These are phyloP conservation scores for Eurypyga helias DNA, from an alignment of 2,113 vertebrate genomes.

Conservation along the genomic window DNA sequence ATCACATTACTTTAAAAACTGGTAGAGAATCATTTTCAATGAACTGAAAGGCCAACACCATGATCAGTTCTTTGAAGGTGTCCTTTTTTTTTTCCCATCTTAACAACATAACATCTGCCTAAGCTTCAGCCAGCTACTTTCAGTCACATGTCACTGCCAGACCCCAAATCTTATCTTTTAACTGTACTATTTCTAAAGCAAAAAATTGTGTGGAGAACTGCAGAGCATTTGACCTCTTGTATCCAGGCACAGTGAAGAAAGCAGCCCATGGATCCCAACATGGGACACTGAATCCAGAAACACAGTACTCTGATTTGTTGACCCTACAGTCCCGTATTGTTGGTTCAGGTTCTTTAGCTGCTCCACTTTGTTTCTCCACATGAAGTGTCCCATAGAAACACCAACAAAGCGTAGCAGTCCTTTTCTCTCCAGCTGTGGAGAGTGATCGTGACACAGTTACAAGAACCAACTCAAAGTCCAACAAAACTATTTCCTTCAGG, in stretches of 20 bases:
- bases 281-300: background rate
- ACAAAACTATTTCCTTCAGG: background rate
- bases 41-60: background rate
- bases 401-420: background rate
- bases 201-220: background rate
- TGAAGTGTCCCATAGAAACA: background rate
- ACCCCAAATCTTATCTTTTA: background rate
- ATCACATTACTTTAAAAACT: conserved; percentile 16
- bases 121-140: conserved; percentile 1
- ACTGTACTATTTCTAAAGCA: background rate
- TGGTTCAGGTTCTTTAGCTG: background rate
- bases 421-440: background rate
- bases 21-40: background rate
- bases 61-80: background rate
- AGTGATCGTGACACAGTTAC: background rate
- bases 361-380: background rate
- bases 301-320: background rate
- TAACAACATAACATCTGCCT: background rate
- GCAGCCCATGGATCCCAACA: background rate
- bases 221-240: background rate
- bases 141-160: background rate
- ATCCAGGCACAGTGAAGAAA: background rate
- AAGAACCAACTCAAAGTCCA: background rate
- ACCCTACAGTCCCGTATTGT: background rate
- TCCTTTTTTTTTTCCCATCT: background rate